These are phyloP conservation scores for Invenusta paracnida DNA, from an alignment of 2,888 invertebrate genomes.

Conservation along the genomic window DNA sequence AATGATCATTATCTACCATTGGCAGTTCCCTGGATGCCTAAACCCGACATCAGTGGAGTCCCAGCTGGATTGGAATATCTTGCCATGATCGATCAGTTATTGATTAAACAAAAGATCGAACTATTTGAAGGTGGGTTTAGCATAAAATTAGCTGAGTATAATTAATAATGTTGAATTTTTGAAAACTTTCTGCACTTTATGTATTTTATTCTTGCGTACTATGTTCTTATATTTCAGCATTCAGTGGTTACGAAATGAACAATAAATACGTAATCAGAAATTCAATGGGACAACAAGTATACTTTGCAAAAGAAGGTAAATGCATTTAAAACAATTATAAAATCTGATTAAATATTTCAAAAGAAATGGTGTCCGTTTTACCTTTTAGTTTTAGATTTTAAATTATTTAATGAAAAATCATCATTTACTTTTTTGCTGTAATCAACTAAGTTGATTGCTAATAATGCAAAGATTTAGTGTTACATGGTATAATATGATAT, in stretches of 20 bases:
- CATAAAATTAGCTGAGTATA: not conserved
- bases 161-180: not conserved
- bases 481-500: no score
- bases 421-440: no score
- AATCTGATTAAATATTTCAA: no score
- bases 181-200: not conserved
- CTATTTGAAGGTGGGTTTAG: slow-evolving; percentile 24
- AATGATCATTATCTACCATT: not conserved
- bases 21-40: slow-evolving; percentile 35
- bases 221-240: slow-evolving; percentile 48
- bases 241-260: slow-evolving; percentile 52
- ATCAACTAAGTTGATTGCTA: no score
- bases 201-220: not conserved
- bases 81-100: slow-evolving; percentile 31
- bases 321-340: no score
- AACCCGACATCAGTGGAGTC: slow-evolving; percentile 15
- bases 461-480: no score
- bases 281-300: slow-evolving; percentile 33
- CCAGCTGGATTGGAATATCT: slow-evolving; percentile 38
- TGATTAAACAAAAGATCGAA: slow-evolving; percentile 38
- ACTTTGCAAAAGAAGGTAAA: slow-evolving; percentile 42
- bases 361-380: no score
- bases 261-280: slow-evolving; percentile 53
- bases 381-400: no score
- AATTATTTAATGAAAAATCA: no score